Evolutionary conservation across 2,113 vertebrate species (phyloP), one percentile per base, ranked within the genome.

Genomic region (Rhinopithecus roxellana): DNA sequence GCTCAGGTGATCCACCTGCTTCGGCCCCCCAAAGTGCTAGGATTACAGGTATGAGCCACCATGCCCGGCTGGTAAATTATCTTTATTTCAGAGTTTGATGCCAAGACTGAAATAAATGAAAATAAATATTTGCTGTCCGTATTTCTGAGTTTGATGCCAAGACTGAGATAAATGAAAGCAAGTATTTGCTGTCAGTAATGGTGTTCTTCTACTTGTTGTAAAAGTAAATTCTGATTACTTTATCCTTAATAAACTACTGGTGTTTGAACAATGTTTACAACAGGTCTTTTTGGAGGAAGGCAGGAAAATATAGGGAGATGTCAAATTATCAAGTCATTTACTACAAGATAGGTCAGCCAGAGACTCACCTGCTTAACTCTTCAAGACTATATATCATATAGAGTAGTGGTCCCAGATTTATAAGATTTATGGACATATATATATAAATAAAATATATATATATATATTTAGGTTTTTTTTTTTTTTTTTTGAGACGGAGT

Each of bases 191-290:
- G 32, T 88, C 16, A n/a, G 6, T 12, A 67, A 61, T 86, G 38
- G 6, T 74, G 6, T 79, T 89, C 94, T 89, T 16, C 48, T 89
- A 89, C 59, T 89, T 92, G 1, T 89, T 91, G 4, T 90, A 52
- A 92, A 96, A 80, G n/a, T 92, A 89, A 10, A 92, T 80, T 83
- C 16, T 94, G 3, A 10, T 96, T 84, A 88, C 25, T 93, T 93
- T 92, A 84, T 85, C 27, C n/a, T 95, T 94, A 93, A 43, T 89
- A 96, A 93, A 93, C 4, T 88, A 18, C 40, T 95, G 2, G 8
- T 80, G 13, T 90, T 92, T 93, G 78, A 82, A 50, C 45, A 85
- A 25, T 90, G 35, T 87, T 96, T 52, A 59, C 72, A 88, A 64
- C 22, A 94, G 35, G 32, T 87, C 7, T 89, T 97, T 90, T 35